phyloP scores from a whole-genome alignment of 2,113 vertebrate genomes.

The Piaya cayana region DNA sequence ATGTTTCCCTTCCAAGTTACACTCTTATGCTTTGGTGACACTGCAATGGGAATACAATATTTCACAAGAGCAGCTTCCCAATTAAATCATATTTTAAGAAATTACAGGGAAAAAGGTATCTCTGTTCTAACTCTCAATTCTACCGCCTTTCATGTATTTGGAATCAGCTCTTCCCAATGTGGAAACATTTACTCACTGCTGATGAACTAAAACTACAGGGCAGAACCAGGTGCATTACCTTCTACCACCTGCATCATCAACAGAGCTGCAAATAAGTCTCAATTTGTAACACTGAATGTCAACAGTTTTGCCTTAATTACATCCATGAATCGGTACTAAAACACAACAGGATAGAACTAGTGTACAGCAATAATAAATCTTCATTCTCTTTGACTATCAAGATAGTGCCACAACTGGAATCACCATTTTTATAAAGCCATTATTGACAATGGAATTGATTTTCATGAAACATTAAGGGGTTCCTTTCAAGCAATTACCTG shows the following conservation, averaged over 20 bases:
- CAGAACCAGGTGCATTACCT: not conserved
- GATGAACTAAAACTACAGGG: not conserved
- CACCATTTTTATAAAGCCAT: not conserved
- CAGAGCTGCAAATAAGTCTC: not conserved
- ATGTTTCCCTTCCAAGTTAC: not conserved
- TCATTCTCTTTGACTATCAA: not conserved
- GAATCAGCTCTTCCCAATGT: not conserved
- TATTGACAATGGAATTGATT: not conserved
- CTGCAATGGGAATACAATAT: not conserved
- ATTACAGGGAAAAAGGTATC: not conserved
- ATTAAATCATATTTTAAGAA: not conserved
- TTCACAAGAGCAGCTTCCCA: not conserved
- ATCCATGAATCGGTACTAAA: not conserved
- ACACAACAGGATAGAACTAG: not conserved
- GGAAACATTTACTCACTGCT: not conserved
- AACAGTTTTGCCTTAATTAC: constrained; percentile 18
- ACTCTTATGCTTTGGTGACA: not conserved
- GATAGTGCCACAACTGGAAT: not conserved
- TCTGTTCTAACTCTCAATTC: not conserved
- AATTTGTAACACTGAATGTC: not conserved
- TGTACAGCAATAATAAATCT: not conserved
- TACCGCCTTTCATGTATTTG: not conserved
- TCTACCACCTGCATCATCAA: not conserved
- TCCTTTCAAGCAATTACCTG: not conserved
- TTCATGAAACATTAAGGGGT: not conserved